phyloP scores from a whole-genome alignment of 2,888 invertebrate species.

The Pachliopta kotzebuea region DNA sequence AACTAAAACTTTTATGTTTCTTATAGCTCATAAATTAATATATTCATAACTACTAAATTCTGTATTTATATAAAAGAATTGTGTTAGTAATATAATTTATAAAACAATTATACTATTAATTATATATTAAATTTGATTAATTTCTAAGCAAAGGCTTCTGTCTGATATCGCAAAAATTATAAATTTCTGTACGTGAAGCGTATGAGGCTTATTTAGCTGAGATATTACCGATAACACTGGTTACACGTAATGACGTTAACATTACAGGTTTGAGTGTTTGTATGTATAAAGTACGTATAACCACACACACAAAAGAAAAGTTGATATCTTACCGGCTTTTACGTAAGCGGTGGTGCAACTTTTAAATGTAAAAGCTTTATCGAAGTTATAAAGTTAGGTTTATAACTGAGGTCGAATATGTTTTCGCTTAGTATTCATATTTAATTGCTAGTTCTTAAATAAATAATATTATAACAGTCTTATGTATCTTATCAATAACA shows the following conservation, averaged over 20 bases:
- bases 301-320: constrained; percentile 1
- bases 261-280: constrained; percentile 2
- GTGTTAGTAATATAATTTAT: too few relatives aligned
- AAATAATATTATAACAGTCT: too few relatives aligned
- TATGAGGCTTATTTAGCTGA: neutral
- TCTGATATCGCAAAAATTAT: neutral
- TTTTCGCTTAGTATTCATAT: too few relatives aligned
- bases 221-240: constrained; percentile 1
- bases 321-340: constrained; percentile 11
- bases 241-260: neutral
- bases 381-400: neutral
- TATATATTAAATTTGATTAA: too few relatives aligned
- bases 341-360: constrained; percentile 12
- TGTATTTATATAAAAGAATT: too few relatives aligned
- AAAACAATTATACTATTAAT: too few relatives aligned
- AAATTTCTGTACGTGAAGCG: neutral
- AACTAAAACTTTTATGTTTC: too few relatives aligned
- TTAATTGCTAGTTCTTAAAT: too few relatives aligned
- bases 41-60: too few relatives aligned
- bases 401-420: neutral
- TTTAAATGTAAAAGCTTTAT: constrained; percentile 9
- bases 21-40: too few relatives aligned
- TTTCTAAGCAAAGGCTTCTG: neutral
- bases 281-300: too few relatives aligned
- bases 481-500: too few relatives aligned